Base-by-base conservation (phyloP, 2,797 vertebrate genomes). In the Falco naumanni region DNA sequence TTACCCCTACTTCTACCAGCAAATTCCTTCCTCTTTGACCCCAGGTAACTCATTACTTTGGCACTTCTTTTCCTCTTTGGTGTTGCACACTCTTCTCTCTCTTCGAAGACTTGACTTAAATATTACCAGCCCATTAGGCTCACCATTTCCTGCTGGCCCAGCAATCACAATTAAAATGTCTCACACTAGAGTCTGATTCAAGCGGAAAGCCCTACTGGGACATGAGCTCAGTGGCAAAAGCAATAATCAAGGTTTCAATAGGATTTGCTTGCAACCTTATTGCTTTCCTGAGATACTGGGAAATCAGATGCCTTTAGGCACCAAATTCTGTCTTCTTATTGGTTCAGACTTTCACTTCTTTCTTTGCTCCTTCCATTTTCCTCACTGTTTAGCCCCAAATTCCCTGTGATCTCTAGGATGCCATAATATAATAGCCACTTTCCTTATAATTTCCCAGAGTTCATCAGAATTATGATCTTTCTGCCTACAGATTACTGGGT, bases 181-280 rank as follows among this genome's bases (percentile, higher is more conserved):
- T 79, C 71, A 53, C 66, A 48, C 79, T 57, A 74, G 89, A 78
- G 54, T 66, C 50, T 93, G 85, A 86, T 79, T 88, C 80, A 84
- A 89, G 70, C 65, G 93, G 66, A 95, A 94, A 54, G 48, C 20
- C 13, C 34, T 81, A 64, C 65, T 84, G 89, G 80, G 80, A 87
- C 66, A 47, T 64, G 48, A 90, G 63, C 72, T 96, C 63, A 76
- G 80, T 66, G 74, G 51, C 77, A 95, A 95, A 93, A 84, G 66
- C 72, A 90, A 50, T 57, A 72, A 78, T 71, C 83, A 76, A 76
- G 51, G 39, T 84, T 94, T 88, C 57, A 61, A 5, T 10, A 93
- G 45, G 50, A 86, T 90, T 91, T 95, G 22, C 43, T 89, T 2
- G 2, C 11, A 54, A 64, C 18, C 31, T 83, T 71, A 11, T n/a